Evolutionary conservation across 2,888 invertebrate genomes (phyloP), one percentile per base, ranked within the genome.

Genomic region (Drosophila neotestacea): DNA sequence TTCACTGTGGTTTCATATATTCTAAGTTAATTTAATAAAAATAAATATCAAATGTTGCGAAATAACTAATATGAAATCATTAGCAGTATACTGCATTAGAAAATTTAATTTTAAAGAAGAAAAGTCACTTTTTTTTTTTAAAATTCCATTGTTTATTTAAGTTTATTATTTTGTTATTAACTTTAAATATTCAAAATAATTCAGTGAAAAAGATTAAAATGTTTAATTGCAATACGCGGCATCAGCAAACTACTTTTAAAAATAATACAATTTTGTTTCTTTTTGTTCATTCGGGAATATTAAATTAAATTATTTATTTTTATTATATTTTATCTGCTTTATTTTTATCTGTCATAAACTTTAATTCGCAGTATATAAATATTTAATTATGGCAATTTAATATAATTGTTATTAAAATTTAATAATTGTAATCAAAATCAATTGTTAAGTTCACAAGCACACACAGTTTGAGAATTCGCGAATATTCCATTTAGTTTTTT

Each of bases 401-500:
- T 41, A 30, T 16, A 52, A 41, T 28, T 34, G n/a, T 44, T 42
- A 30, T 42, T n/a, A 34, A 11, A 6, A 46, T 62, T 46, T 58
- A 50, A 41, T 69, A 46, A 64, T 32, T 73, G 39, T 46, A 64
- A 59, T 52, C 44, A 34, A 32, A 51, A 41, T 16, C 11, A 48
- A 44, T 60, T 63, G 41, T 50, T 30, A 52, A 44, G 36, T 51
- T 50, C 76, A 58, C 67, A 67, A 72, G 71, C 62, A 50, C 13
- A 58, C 54, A 61, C 60, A 50, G 34, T 55, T 69, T 44, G 2
- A 65, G 61, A 52, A 46, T 67, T 84, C 64, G 79, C 66, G 60
- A 76, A 48, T 60, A 50, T 69, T 48, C 42, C 9, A 22, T 58
- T 48, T 48, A 36, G 36, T 44, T n/a, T 28, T 13, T n/a, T n/a